Percentiles rank a stretch among this genome's conserved stretches.
These are phyloP conservation scores for Forbesichthys agassizii DNA, from an alignment of 2,113 vertebrate species.

Conservation along the genomic window DNA sequence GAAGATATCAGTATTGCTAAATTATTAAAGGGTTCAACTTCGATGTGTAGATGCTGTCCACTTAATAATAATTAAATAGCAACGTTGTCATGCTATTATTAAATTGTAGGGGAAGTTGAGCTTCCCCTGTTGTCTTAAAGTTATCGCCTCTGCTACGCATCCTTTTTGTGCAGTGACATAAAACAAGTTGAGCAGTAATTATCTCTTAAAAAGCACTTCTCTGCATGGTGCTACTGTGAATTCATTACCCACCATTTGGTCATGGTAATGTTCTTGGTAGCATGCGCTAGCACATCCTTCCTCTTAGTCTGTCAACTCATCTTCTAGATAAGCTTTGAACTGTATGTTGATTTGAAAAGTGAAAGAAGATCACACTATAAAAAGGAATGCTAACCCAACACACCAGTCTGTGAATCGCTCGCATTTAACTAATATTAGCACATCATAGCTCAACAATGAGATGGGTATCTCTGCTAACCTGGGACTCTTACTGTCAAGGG, in stretches of 20 bases:
- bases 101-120: too few relatives aligned
- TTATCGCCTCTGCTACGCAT: too few relatives aligned
- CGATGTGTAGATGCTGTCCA: too few relatives aligned
- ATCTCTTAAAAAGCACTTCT: neutral
- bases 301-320: neutral
- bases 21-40: too few relatives aligned
- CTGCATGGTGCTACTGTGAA: neutral
- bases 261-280: neutral
- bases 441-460: conserved; percentile 4
- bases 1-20: too few relatives aligned
- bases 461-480: conserved; percentile 20
- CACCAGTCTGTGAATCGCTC: neutral
- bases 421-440: conserved; percentile 8
- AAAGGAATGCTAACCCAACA: neutral
- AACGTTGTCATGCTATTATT: too few relatives aligned
- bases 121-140: too few relatives aligned
- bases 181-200: neutral
- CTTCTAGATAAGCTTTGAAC: conserved; percentile 2
- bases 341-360: neutral
- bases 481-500: conserved; percentile 15
- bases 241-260: conserved; percentile 1
- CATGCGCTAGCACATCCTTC: neutral
- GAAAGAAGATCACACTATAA: neutral
- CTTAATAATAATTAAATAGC: too few relatives aligned
- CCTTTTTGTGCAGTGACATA: too few relatives aligned